phyloP scores from a whole-genome alignment of 2,113 vertebrate species.

The Oenanthe melanoleuca region DNA sequence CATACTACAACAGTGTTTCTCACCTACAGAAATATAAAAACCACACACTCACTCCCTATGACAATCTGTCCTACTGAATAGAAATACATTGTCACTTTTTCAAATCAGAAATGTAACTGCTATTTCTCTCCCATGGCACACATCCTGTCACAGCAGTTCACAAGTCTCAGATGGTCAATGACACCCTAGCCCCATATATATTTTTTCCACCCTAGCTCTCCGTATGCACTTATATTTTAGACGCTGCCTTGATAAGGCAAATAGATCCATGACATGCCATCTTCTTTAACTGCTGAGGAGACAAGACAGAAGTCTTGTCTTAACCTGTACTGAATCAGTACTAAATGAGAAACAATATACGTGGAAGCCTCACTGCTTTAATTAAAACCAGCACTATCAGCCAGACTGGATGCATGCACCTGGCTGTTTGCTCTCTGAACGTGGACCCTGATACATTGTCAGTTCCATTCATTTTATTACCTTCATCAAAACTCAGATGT shows the following conservation, averaged over 20 bases:
- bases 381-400: background rate
- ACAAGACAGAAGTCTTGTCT: background rate
- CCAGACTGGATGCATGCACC: background rate
- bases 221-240: background rate
- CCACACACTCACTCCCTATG: background rate
- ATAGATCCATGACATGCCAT: background rate
- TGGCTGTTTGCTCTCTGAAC: background rate
- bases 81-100: background rate
- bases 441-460: accelerated
- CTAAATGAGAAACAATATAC: background rate
- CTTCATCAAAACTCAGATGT: background rate
- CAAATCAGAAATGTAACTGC: background rate
- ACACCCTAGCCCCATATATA: background rate
- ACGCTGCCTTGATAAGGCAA: background rate
- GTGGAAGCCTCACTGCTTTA: accelerated
- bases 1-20: background rate
- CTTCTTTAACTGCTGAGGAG: background rate
- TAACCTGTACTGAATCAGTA: background rate
- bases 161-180: background rate
- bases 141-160: background rate
- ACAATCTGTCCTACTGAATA: background rate
- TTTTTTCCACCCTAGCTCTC: background rate
- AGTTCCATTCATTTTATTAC: background rate
- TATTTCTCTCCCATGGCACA: background rate
- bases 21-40: background rate